Evolutionary conservation across 2,797 vertebrate genomes (phyloP).

Genomic region (Spinibarbus caldwelli): DNA sequence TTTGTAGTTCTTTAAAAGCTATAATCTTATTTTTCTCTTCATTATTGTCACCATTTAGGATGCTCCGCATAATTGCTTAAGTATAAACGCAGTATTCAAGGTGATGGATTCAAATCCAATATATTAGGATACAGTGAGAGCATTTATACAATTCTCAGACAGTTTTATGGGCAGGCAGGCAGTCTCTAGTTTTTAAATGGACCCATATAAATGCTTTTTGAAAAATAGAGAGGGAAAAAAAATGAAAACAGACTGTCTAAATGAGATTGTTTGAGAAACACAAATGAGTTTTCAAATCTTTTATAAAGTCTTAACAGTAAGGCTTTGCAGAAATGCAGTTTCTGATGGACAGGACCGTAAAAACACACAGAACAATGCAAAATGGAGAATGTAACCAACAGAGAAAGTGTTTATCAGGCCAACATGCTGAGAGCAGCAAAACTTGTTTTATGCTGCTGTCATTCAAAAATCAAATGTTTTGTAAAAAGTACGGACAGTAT

Average conservation of each 20-base stretch:
- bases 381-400: background rate
- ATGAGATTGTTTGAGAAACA: conserved; percentile 20
- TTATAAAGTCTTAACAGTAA: conserved; percentile 12
- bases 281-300: background rate
- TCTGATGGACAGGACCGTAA: background rate
- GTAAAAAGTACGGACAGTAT: background rate
- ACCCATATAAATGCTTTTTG: conserved; percentile 53
- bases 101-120: conserved; percentile 36
- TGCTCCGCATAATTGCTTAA: conserved; percentile 52
- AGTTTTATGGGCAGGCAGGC: conserved; percentile 44
- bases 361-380: background rate
- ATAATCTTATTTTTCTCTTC: conserved; percentile 18
- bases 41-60: conserved; percentile 48
- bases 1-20: conserved; percentile 22
- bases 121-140: conserved; percentile 45
- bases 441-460: background rate
- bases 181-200: conserved; percentile 58
- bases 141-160: conserved; percentile 41
- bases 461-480: background rate
- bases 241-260: background rate
- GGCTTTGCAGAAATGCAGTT: background rate
- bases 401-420: background rate
- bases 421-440: conserved; percentile 9
- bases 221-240: background rate
- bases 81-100: conserved; percentile 43